Conservation (phyloP, 2,797 vertebrate species). For the Enteromius unitaeniatus region DNA sequence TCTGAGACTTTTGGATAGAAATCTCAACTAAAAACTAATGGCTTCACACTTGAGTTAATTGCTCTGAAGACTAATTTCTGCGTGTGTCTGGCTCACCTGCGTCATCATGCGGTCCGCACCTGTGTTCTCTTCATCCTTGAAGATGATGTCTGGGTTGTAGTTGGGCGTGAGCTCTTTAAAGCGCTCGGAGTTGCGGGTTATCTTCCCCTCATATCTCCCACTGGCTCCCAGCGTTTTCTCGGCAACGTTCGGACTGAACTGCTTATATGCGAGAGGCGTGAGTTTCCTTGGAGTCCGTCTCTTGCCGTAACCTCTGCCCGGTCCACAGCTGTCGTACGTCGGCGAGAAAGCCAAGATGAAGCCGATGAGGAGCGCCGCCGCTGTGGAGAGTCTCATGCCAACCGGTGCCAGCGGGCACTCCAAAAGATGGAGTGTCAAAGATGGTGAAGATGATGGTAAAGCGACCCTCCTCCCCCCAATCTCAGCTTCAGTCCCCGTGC, state of each 20-base stretch:
- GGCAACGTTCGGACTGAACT: conserved; percentile 95
- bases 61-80: neutral
- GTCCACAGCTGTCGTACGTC: conserved; percentile 85
- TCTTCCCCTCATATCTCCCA: conserved; percentile 93
- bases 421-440: conserved; percentile 60
- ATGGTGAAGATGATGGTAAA: conserved; percentile 58
- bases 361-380: conserved; percentile 82
- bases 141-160: conserved; percentile 98
- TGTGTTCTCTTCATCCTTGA: conserved; percentile 98
- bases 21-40: too few relatives aligned
- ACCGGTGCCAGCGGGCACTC: conserved; percentile 63
- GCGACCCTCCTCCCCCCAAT: conserved; percentile 54
- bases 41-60: too few relatives aligned
- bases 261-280: conserved; percentile 91
- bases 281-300: conserved; percentile 88
- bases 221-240: conserved; percentile 94
- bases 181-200: conserved; percentile 90
- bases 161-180: conserved; percentile 95
- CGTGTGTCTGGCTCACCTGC: conserved; percentile 78
- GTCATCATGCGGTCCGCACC: conserved; percentile 93
- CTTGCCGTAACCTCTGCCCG: conserved; percentile 91
- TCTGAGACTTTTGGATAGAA: neutral
- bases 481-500: conserved; percentile 56
- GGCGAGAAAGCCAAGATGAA: conserved; percentile 82
- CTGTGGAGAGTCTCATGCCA: conserved; percentile 80